Conservation (phyloP, 1,140 invertebrate genomes). For the Drosophila setifemur region DNA sequence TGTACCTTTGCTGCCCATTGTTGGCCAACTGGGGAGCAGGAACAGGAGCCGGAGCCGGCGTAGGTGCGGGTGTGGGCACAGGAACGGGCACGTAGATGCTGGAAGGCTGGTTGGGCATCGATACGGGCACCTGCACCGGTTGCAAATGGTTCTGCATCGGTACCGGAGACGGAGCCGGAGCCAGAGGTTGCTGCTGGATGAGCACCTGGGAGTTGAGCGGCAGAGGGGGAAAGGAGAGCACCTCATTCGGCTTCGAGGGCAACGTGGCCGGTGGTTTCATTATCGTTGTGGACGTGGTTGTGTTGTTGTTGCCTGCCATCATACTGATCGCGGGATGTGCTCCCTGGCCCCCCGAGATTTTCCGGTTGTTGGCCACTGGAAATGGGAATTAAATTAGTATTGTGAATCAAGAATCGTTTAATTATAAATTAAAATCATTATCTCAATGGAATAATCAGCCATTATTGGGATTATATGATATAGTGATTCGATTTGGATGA, state of each 20-base stretch:
- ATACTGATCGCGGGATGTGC: conserved; percentile 21
- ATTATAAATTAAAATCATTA: no score
- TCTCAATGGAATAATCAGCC: no score
- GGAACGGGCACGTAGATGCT: conserved; percentile 21
- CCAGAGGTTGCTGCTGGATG: conserved; percentile 47
- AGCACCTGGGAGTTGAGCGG: conserved; percentile 45
- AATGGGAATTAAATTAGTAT: neutral
- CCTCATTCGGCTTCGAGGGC: conserved; percentile 41
- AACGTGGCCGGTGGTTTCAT: conserved; percentile 58
- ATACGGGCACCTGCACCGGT: conserved; percentile 4
- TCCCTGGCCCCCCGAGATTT: conserved; percentile 7
- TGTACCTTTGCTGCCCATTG: conserved; percentile 63
- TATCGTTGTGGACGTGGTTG: conserved; percentile 22
- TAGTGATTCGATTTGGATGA: no score
- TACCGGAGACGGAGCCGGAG: conserved; percentile 14
- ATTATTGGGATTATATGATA: no score
- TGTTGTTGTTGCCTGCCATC: conserved; percentile 20
- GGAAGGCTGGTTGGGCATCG: neutral
- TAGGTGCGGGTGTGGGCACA: conserved; percentile 1
- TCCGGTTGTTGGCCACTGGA: conserved; percentile 50
- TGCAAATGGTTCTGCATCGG: conserved; percentile 28
- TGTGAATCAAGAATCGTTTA: neutral
- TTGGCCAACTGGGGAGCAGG: conserved; percentile 26
- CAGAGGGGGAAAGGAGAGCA: conserved; percentile 44
- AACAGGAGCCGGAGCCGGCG: conserved; percentile 1